A percentile compares a stretch with the other conserved stretches of the same genome.
Conservation (phyloP, 2,797 vertebrate species). For the Mus caroli region DNA sequence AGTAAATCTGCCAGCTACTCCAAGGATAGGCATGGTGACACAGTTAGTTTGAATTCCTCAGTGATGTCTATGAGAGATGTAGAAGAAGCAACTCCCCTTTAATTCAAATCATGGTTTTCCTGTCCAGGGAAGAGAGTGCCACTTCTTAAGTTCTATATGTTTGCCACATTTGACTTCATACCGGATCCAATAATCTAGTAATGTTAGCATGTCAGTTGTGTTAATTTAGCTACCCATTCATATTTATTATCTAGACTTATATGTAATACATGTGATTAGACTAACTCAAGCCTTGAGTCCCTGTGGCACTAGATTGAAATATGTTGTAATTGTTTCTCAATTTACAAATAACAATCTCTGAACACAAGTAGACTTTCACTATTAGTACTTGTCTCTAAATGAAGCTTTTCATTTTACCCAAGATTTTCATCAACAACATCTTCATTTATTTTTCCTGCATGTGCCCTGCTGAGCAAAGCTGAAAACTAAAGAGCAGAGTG, state of each 20-base stretch:
- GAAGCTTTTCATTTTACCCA: neutral
- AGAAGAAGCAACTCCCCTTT: neutral
- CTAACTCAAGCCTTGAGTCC: neutral
- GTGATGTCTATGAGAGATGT: neutral
- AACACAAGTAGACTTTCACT: neutral
- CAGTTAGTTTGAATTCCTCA: slow-evolving; percentile 22
- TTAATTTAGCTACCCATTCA: neutral
- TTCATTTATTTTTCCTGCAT: neutral
- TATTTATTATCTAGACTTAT: neutral
- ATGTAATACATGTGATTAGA: neutral
- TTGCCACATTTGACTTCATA: neutral
- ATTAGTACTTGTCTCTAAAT: neutral
- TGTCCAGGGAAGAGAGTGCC: neutral
- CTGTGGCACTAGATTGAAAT: neutral
- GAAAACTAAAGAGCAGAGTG: neutral
- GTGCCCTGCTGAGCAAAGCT: neutral
- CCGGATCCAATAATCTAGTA: neutral
- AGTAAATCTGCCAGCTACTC: slow-evolving; percentile 59
- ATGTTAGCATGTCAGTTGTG: neutral
- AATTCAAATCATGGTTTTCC: neutral
- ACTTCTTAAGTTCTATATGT: neutral
- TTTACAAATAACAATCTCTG: neutral
- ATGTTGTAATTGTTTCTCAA: neutral
- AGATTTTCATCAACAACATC: neutral
- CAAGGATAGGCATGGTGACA: slow-evolving; percentile 33